These are phyloP conservation scores for Tinea trinotella DNA, from an alignment of 2,888 invertebrate genomes.

Conservation along the genomic window DNA sequence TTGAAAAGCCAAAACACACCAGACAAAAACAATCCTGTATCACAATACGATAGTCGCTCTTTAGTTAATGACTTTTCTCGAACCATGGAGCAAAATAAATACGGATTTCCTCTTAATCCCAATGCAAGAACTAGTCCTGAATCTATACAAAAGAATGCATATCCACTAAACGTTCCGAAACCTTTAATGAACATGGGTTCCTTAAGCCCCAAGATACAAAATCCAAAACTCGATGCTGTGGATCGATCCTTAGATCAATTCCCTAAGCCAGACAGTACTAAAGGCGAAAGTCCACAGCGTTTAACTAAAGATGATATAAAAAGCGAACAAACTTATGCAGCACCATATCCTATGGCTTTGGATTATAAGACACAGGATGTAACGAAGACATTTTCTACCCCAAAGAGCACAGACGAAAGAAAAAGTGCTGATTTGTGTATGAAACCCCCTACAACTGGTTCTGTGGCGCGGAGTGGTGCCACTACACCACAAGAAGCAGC, in stretches of 20 bases:
- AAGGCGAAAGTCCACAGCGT: slow-evolving; percentile 48
- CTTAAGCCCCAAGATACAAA: slow-evolving; percentile 54
- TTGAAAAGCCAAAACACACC: slow-evolving; percentile 68
- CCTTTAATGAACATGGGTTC: slow-evolving; percentile 58
- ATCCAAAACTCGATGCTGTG: slow-evolving; percentile 42
- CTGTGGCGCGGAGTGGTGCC: slow-evolving; percentile 55
- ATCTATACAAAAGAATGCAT: slow-evolving; percentile 52
- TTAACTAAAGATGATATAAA: slow-evolving; percentile 51
- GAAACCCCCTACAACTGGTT: slow-evolving; percentile 59
- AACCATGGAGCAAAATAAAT: slow-evolving; percentile 56
- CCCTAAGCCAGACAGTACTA: slow-evolving; percentile 55
- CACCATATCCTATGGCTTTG: slow-evolving; percentile 52
- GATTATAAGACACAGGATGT: slow-evolving; percentile 64
- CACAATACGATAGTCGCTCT: slow-evolving; percentile 56
- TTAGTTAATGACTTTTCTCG: slow-evolving; percentile 61
- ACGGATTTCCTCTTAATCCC: slow-evolving; percentile 53
- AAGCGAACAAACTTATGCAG: slow-evolving; percentile 36
- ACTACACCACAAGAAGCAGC: slow-evolving; percentile 74
- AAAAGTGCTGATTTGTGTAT: slow-evolving; percentile 61
- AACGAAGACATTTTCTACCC: slow-evolving; percentile 57
- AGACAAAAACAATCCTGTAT: slow-evolving; percentile 55
- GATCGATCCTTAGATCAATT: slow-evolving; percentile 48
- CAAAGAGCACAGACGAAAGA: slow-evolving; percentile 55
- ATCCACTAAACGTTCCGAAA: slow-evolving; percentile 61
- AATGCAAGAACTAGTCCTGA: slow-evolving; percentile 43